Evolutionary conservation across 2,888 invertebrate genomes (phyloP), one percentile per base, ranked within the genome.

Genomic region (Muscina levida): DNA sequence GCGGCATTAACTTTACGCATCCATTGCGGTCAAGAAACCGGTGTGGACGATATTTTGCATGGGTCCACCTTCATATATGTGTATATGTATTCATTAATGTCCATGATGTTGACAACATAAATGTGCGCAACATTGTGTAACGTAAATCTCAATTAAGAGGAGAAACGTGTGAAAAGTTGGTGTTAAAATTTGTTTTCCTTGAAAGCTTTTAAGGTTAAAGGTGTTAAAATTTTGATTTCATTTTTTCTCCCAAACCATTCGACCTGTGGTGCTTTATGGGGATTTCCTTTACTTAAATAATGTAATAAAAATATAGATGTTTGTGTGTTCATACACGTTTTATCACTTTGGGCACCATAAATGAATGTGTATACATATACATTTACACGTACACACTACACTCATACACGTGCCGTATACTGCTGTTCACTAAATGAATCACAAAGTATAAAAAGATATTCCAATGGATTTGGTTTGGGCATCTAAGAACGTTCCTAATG

Each of bases 321-420:
- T 6, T 13, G 6, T 13, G 68, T 67, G 42, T 72, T 77, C 31
- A 8, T 72, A 81, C 81, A 81, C 72, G 74, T 74, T 81, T 81
- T 81, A 81, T 77, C 74, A 81, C 77, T 77, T 81, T 77, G 59
- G 53, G 67, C 31, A 19, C 59, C 67, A 81, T 73, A 68, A 71
- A 71, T 31, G 31, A 5, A 31, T 31, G 31, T n/a, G 31, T 31
- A 5, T 42, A 37, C 73, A 62, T 65, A 57, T 65, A 68, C n/a
- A 31, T 37, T 39, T 2, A n/a, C 11, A 42, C 22, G 3, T 10
- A 62, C 62, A 19, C 39, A 62, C 22, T n/a, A 1, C 22, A 42
- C 0, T 10, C 19, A 59, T 37, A 62, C 3, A 62, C 11, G 4
- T 2, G n/a, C 59, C 39, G 39, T 24, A 10, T 31, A 8, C 31